Conservation (phyloP, 2,113 vertebrate genomes). For the Rhineura floridana region DNA sequence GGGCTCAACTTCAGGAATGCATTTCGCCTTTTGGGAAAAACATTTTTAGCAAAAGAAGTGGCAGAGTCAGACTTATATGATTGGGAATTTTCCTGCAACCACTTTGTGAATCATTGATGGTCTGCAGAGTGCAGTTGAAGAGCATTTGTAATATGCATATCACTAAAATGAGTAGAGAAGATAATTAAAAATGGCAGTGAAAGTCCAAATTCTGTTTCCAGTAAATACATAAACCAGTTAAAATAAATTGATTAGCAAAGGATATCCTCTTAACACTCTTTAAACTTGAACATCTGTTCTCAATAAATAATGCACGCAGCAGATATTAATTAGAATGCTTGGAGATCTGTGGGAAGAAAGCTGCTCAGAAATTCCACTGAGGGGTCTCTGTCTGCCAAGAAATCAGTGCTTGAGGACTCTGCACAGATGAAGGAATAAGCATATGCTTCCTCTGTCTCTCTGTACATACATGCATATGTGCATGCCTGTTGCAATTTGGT, state of each 20-base stretch:
- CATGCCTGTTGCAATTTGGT: not conserved
- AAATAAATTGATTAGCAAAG: conserved; percentile 69
- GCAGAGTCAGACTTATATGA: not conserved
- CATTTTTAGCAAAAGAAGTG: not conserved
- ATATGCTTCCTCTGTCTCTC: not conserved
- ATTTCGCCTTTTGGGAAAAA: not conserved
- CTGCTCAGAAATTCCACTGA: not conserved
- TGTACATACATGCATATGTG: not conserved
- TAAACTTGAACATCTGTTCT: conserved; percentile 71
- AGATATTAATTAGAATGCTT: conserved; percentile 63
- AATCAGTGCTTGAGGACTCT: fast-evolving
- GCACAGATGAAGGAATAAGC: not conserved
- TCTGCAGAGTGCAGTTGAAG: conserved; percentile 7
- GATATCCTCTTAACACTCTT: conserved; percentile 66
- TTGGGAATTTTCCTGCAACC: not conserved
- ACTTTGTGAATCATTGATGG: not conserved
- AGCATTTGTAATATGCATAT: not conserved
- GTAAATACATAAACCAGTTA: conserved; percentile 64
- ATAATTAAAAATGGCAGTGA: conserved; percentile 23
- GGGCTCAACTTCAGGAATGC: not conserved
- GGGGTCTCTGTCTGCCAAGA: conserved; percentile 30
- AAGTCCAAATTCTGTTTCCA: conserved; percentile 46
- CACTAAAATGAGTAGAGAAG: conserved; percentile 4
- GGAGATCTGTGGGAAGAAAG: conserved; percentile 22
- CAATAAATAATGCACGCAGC: conserved; percentile 66